Conservation (phyloP, 1,140 invertebrate species). For the Drosophila guanche region DNA sequence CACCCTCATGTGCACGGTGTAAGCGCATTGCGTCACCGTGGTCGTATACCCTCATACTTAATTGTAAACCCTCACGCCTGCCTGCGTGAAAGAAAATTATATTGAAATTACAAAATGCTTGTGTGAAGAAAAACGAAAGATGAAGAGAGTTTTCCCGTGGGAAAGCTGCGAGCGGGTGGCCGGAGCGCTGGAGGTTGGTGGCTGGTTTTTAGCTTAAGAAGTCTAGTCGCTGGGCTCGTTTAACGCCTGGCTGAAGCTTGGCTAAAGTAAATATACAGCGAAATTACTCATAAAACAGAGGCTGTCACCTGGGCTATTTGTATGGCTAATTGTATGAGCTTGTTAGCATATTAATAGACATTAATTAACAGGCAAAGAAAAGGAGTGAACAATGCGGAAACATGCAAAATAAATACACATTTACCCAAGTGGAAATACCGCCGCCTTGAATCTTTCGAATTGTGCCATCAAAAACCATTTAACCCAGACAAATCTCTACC, state of each 20-base stretch:
- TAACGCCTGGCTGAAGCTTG: constrained; percentile 16
- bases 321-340: neutral
- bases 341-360: neutral
- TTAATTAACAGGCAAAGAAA: neutral
- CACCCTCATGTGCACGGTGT: constrained; percentile 25
- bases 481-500: constrained; percentile 13
- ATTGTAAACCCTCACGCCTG: constrained; percentile 29
- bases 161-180: constrained; percentile 2
- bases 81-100: constrained; percentile 63
- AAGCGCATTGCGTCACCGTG: constrained; percentile 64
- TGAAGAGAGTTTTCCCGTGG: constrained; percentile 9
- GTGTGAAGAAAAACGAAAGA: constrained; percentile 28
- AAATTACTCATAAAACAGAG: constrained; percentile 15
- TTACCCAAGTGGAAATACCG: no score
- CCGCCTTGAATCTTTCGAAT: constrained; percentile 1
- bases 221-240: constrained; percentile 53
- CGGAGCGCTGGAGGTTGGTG: constrained; percentile 9
- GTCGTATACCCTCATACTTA: constrained; percentile 50
- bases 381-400: no score
- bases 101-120: constrained; percentile 72
- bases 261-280: constrained; percentile 12
- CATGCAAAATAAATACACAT: no score
- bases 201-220: constrained; percentile 19
- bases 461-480: neutral
- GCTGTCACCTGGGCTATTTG: constrained; percentile 16